Percentiles rank a stretch among this genome's conserved stretches.
Conservation (phyloP, 2,888 invertebrate genomes). For the Mystacides longicornis region DNA sequence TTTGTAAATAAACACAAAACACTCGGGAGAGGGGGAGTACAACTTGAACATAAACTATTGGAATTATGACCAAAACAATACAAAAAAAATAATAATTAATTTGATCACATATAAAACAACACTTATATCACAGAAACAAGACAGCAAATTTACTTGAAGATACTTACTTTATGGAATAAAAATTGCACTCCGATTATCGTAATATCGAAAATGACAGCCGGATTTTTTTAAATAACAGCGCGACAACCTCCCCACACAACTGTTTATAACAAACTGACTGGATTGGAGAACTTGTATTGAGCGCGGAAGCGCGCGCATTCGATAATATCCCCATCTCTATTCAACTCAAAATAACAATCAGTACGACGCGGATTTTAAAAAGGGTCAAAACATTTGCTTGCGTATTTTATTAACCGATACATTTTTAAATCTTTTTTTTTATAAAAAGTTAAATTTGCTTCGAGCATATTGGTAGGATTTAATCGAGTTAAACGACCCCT, state of each 20-base stretch:
- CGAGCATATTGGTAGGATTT: background rate
- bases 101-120: background rate
- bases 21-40: background rate
- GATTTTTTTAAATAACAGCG: slow-evolving; percentile 4
- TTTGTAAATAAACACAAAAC: slow-evolving; percentile 19
- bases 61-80: background rate
- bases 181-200: slow-evolving; percentile 9
- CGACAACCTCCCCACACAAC: slow-evolving; percentile 11
- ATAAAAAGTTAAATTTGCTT: background rate
- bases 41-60: background rate
- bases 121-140: background rate
- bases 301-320: slow-evolving; percentile 22
- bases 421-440: no score
- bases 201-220: slow-evolving; percentile 18
- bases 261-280: slow-evolving; percentile 23
- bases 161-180: slow-evolving; percentile 14
- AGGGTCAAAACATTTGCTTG: background rate
- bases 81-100: background rate
- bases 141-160: background rate
- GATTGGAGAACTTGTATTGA: slow-evolving; percentile 23
- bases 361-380: background rate
- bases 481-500: background rate
- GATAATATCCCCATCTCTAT: background rate
- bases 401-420: background rate
- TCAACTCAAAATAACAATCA: background rate